phyloP scores from a whole-genome alignment of 2,113 vertebrate genomes.

The Heteronetta atricapilla region DNA sequence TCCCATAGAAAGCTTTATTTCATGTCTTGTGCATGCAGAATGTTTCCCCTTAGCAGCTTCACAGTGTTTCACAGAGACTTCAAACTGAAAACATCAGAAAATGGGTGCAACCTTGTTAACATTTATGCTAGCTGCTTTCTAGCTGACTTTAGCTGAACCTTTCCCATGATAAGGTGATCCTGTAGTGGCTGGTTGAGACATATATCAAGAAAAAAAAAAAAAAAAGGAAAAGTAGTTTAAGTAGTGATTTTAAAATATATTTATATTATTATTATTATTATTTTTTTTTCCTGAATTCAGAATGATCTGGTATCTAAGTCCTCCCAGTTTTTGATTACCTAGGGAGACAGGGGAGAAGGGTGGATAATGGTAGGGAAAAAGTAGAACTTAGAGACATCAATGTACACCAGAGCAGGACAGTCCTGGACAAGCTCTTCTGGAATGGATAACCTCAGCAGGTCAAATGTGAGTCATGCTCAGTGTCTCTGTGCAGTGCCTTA shows the following conservation, averaged over 20 bases:
- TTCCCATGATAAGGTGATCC: background rate
- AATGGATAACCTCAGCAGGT: background rate
- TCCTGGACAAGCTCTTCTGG: background rate
- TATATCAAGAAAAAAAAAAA: background rate
- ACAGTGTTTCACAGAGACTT: background rate
- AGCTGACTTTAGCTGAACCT: background rate
- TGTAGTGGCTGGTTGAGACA: background rate
- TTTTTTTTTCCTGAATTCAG: background rate
- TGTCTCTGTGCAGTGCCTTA: too few relatives aligned
- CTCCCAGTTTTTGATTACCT: background rate
- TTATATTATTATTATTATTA: too few relatives aligned
- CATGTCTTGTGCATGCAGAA: background rate
- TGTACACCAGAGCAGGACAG: background rate
- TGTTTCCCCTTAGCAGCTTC: background rate
- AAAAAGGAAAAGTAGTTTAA: background rate
- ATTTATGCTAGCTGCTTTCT: background rate
- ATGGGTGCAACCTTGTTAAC: background rate
- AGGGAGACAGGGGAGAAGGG: background rate
- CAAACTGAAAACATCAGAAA: background rate
- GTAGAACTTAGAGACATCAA: accelerated
- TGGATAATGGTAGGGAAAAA: background rate
- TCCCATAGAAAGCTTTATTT: background rate
- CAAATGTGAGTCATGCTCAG: too few relatives aligned
- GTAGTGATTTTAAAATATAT: too few relatives aligned
- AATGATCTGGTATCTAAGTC: background rate